Percentiles rank a stretch among this genome's conserved stretches.
These are phyloP conservation scores for Eublepharis macularius DNA, from an alignment of 2,113 vertebrate species.

Conservation along the genomic window DNA sequence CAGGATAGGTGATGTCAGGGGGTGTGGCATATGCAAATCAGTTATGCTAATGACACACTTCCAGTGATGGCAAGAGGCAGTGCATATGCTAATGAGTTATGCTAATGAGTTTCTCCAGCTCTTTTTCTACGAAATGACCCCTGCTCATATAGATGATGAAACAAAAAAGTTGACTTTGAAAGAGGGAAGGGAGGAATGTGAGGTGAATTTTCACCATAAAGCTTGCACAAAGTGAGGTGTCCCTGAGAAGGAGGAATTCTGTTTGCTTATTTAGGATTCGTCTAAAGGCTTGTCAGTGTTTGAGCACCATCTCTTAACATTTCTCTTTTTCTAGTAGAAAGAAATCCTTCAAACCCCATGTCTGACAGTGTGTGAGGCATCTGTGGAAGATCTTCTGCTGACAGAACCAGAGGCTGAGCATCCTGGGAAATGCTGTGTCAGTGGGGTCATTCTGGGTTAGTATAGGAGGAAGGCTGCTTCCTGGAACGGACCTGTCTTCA, in stretches of 20 bases:
- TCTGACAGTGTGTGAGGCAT: slow-evolving; percentile 85
- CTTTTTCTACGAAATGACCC: too few relatives aligned
- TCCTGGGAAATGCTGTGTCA: slow-evolving; percentile 80
- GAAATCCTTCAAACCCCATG: slow-evolving; percentile 86
- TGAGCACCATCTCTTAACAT: slow-evolving; percentile 32
- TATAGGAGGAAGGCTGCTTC: not conserved
- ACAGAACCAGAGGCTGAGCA: slow-evolving; percentile 73
- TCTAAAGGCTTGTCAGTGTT: not conserved
- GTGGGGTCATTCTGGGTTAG: slow-evolving; percentile 85
- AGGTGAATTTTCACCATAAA: not conserved
- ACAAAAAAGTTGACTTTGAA: not conserved
- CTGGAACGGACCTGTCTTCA: not conserved
- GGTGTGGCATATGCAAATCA: too few relatives aligned
- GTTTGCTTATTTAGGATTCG: not conserved
- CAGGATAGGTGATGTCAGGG: too few relatives aligned
- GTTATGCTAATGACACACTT: too few relatives aligned
- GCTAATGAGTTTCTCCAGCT: too few relatives aligned
- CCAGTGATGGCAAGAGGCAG: too few relatives aligned
- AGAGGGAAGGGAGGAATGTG: not conserved
- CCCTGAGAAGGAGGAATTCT: not conserved
- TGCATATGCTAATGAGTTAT: too few relatives aligned
- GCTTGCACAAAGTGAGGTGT: not conserved
- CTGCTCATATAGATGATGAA: not conserved
- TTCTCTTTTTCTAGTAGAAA: slow-evolving; percentile 73
- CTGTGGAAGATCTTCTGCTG: slow-evolving; percentile 90